Base-by-base conservation (phyloP, 2,797 vertebrate genomes). In the Trematomus bernacchii region DNA sequence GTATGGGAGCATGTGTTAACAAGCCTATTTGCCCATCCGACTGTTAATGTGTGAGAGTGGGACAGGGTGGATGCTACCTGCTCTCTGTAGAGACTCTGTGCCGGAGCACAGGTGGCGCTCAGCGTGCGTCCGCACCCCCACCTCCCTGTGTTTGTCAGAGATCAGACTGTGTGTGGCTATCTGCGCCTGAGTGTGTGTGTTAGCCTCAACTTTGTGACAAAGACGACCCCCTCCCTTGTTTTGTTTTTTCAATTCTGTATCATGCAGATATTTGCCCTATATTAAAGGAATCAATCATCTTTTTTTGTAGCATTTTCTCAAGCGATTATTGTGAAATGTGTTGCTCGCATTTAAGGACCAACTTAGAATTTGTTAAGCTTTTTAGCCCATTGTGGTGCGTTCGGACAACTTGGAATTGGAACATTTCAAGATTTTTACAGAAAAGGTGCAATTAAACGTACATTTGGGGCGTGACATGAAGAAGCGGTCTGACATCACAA, bases 11-110 rank as follows among this genome's bases (percentile, higher is more conserved):
- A 88, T 90, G 89, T 92, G 89, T 93, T 93, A 91, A 93, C 90
- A 92, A 90, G 87, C 80, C 90, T 90, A 87, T 91, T 90, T 89
- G 79, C 80, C 84, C 85, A 92, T 93, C 88, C 77, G 82, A 90
- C 86, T 89, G 87, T 90, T 90, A 86, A 91, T 91, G 80, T 91
- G 83, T 76, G 89, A 86, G 88, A 91, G 77, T 69, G 78, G 77
- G 79, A 75, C 82, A 87, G 81, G 87, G 83, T 88, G 85, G 83
- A 90, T 85, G 85, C 80, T 89, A 89, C 89, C 89, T 91, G 89
- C 84, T 77, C 82, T 86, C 80, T 50, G 83, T 47, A 30, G 87
- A 83, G 84, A 71, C 10, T 85, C 84, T 66, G 15, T 78, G 84
- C 77, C 72, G 60, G 21, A 83, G 87, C 83, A 90, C 90, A 92